A percentile compares a stretch with the other conserved stretches of the same genome.
Evolutionary conservation across 1,140 invertebrate genomes (phyloP).

Genomic region (Cyclina sinensis): DNA sequence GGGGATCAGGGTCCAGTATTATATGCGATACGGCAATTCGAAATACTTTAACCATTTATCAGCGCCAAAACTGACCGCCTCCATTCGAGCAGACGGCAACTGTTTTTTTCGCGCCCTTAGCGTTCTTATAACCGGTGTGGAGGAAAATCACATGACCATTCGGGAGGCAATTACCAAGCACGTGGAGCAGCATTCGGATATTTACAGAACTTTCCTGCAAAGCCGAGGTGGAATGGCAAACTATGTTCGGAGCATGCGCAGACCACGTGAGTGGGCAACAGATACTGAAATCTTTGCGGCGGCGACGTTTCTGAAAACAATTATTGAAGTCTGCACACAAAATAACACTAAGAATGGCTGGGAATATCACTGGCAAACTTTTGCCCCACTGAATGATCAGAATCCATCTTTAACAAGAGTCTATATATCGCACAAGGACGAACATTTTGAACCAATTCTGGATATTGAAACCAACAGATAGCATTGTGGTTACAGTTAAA

Average conservation of each 20-base stretch:
- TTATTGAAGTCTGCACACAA: conserved; percentile 73
- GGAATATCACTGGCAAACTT: conserved; percentile 76
- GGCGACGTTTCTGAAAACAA: conserved; percentile 72
- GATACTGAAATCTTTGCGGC: conserved; percentile 76
- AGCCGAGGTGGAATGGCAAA: conserved; percentile 75
- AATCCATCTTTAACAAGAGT: conserved; percentile 67
- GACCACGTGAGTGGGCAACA: conserved; percentile 75
- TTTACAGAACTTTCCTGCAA: conserved; percentile 73
- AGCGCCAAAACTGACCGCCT: conserved; percentile 68
- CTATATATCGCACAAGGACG: conserved; percentile 73
- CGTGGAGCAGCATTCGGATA: conserved; percentile 72
- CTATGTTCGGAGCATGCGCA: conserved; percentile 71
- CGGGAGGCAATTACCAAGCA: conserved; percentile 71
- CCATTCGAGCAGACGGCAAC: conserved; percentile 70
- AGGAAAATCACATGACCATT: conserved; percentile 71
- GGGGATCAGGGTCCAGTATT: conserved; percentile 58
- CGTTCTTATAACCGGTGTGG: conserved; percentile 70
- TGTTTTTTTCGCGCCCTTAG: conserved; percentile 77
- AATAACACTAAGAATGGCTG: conserved; percentile 47
- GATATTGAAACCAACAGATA: conserved; percentile 63
- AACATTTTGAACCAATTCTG: conserved; percentile 76
- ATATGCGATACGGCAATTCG: conserved; percentile 54
- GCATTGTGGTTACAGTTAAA: too few relatives aligned
- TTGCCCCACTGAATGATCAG: conserved; percentile 71
- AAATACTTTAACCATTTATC: conserved; percentile 68